Base-by-base conservation (phyloP, 2,888 invertebrate species). In the Heliconius ethilla region DNA sequence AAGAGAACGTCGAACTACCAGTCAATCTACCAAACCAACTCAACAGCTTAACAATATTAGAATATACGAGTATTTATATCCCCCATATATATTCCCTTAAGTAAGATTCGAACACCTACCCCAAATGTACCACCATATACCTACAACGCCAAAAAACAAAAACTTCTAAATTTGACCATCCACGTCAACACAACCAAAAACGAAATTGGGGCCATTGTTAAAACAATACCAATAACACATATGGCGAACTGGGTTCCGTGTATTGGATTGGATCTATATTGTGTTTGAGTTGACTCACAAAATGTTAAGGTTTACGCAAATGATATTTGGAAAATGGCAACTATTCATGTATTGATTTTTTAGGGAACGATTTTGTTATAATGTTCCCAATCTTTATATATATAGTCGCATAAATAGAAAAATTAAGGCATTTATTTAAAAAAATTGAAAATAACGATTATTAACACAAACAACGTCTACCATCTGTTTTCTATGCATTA, bases 191-290 rank as follows among this genome's bases (percentile, higher is more conserved):
- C 69, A 15, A 69, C 37, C 69, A 40, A 40, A 40, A 40, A 45
- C 69, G 25, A 69, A 69, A 69, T 69, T 25, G 69, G 40, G 25
- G 40, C 40, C 69, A 69, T 69, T 69, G 69, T 69, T 69, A 45
- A 69, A 69, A 69, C 69, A 69, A 69, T 69, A 40, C 45, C 69
- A 45, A 69, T 69, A 69, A 45, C 69, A 45, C 69, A 45, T 69
- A 69, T 45, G 69, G 69, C 69, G 22, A 69, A 45, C 25, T 69
- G 69, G 25, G 69, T 40, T 18, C 40, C 40, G 40, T 69, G 40
- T 69, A 45, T 69, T 69, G 69, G 37, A 67, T 67, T 67, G 37
- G 13, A 9, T 69, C 69, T 25, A 69, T 45, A 69, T 69, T 45
- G 69, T 69, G 69, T 40, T 69, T 40, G 40, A 45, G 25, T 40